These are phyloP conservation scores for Furnarius figulus DNA, from an alignment of 2,113 vertebrate genomes.

Conservation along the genomic window DNA sequence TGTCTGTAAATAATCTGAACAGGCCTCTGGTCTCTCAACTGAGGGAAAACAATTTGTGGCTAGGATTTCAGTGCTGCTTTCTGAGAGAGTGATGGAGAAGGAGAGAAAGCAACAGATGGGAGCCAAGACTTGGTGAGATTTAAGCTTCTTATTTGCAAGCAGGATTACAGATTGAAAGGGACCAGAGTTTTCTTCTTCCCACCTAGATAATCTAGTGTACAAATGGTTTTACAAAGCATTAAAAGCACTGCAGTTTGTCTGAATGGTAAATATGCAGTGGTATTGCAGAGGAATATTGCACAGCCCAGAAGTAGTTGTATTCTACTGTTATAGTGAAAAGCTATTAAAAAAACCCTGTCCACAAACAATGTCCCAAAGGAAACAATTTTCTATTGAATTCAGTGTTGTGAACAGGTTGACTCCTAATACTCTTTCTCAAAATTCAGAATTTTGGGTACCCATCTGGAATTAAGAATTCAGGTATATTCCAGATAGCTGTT, in stretches of 20 bases:
- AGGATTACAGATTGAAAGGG: not conserved
- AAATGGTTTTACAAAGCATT: not conserved
- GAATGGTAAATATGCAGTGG: not conserved
- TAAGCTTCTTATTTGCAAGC: not conserved
- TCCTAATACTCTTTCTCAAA: not conserved
- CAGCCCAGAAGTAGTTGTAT: not conserved
- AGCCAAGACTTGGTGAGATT: not conserved
- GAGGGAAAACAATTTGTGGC: not conserved
- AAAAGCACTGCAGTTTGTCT: not conserved
- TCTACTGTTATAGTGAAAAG: not conserved
- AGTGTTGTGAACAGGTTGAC: not conserved
- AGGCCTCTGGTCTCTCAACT: not conserved
- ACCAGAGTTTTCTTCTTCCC: not conserved
- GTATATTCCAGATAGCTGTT: not conserved
- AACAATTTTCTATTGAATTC: not conserved
- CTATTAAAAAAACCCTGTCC: rapidly evolving
- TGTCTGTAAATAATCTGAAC: not conserved
- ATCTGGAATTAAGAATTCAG: not conserved
- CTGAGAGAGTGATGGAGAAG: not conserved
- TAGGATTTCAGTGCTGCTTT: not conserved
- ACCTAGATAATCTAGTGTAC: too few species aligned
- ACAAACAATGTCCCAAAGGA: not conserved
- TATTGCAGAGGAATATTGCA: not conserved
- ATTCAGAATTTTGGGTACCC: not conserved
- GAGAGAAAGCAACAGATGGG: not conserved